Evolutionary conservation across 1,140 invertebrate species (phyloP).

Genomic region (Drosophila insularis): DNA sequence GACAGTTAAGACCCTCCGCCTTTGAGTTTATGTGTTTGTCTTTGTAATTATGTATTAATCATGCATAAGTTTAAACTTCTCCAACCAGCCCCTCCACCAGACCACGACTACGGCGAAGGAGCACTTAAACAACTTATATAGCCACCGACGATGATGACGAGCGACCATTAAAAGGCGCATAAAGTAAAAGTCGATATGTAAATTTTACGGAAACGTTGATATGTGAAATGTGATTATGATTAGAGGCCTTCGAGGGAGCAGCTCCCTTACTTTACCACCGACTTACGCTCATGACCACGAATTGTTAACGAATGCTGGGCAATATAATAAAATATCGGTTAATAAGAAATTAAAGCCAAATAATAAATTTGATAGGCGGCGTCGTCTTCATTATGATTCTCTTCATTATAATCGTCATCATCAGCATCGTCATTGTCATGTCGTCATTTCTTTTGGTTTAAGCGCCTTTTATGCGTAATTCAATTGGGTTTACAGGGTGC

Average conservation of each 20-base stretch:
- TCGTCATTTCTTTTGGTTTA: constrained; percentile 55
- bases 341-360: constrained; percentile 76
- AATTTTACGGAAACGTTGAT: constrained; percentile 71
- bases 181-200: constrained; percentile 69
- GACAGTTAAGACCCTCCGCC: constrained; percentile 27
- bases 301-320: constrained; percentile 22
- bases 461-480: constrained; percentile 79
- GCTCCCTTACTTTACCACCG: not conserved
- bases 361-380: constrained; percentile 53
- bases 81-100: constrained; percentile 1
- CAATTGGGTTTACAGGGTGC: constrained; percentile 79
- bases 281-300: constrained; percentile 27
- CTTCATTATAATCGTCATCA: constrained; percentile 40
- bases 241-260: constrained; percentile 3
- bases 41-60: constrained; percentile 80
- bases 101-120: not conserved
- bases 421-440: constrained; percentile 38
- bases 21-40: constrained; percentile 74
- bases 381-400: not conserved
- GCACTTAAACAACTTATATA: constrained; percentile 33
- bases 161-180: constrained; percentile 55
- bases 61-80: constrained; percentile 73
- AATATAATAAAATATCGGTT: constrained; percentile 65
- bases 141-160: constrained; percentile 25
- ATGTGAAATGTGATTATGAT: constrained; percentile 75